These are phyloP conservation scores for Petrophora chlorosata DNA, from an alignment of 2,888 invertebrate species.

Conservation along the genomic window DNA sequence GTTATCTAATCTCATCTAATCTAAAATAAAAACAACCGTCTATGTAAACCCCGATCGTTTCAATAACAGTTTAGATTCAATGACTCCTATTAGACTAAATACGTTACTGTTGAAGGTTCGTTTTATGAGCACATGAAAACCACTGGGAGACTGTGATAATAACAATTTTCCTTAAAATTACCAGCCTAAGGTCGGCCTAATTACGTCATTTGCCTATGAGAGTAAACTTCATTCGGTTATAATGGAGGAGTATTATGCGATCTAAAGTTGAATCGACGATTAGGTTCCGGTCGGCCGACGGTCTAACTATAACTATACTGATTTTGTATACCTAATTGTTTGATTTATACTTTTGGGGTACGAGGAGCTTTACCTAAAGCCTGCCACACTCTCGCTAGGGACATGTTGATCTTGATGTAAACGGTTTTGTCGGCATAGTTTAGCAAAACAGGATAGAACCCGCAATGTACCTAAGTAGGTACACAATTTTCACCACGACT, in stretches of 20 bases:
- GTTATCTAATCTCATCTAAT: no score
- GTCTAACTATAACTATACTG: background rate
- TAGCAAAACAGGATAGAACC: no score
- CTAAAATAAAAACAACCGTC: constrained; percentile 11
- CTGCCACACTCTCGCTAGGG: no score
- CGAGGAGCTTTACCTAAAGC: no score
- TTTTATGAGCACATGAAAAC: constrained; percentile 36
- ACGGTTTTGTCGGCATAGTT: no score
- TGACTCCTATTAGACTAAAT: constrained; percentile 41
- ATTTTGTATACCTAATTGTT: constrained; percentile 8
- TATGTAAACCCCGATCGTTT: constrained; percentile 42
- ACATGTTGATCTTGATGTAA: no score
- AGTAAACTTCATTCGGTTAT: constrained; percentile 31
- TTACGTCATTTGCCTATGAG: constrained; percentile 32
- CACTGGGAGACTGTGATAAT: constrained; percentile 39
- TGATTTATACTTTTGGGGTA: background rate
- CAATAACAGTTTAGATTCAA: constrained; percentile 53
- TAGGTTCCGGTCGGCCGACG: background rate
- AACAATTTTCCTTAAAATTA: constrained; percentile 38
- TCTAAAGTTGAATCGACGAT: constrained; percentile 11
- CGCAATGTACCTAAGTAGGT: no score
- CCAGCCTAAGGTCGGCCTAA: constrained; percentile 32
- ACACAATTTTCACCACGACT: no score
- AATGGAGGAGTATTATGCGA: constrained; percentile 13
- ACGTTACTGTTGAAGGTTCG: constrained; percentile 34